These are phyloP conservation scores for Tauraco hartlaubi DNA, from an alignment of 2,797 vertebrate genomes.

Conservation along the genomic window DNA sequence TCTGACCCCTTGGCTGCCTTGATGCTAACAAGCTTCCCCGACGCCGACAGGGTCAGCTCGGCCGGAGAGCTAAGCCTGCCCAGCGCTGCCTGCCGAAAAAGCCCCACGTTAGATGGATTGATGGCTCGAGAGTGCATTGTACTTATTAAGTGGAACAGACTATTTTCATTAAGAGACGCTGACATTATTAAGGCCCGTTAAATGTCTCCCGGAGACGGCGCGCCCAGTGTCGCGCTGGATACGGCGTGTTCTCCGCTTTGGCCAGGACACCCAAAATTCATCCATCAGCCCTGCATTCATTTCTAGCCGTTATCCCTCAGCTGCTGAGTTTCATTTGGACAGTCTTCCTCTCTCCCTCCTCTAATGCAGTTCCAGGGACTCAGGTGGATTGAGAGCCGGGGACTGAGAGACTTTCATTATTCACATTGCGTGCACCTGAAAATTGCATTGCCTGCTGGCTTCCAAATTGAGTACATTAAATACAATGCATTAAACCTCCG, in stretches of 20 bases:
- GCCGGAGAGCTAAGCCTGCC: background rate
- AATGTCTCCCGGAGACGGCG: conserved; percentile 42
- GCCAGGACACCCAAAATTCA: background rate
- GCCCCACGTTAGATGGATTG: background rate
- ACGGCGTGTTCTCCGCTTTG: background rate
- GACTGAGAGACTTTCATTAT: background rate
- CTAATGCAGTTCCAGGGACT: conserved; percentile 28
- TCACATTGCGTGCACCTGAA: conserved; percentile 35
- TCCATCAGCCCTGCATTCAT: background rate
- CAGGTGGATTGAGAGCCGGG: conserved; percentile 13
- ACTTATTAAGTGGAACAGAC: conserved; percentile 66
- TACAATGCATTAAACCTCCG: conserved; percentile 20
- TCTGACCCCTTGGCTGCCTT: background rate
- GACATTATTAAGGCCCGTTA: conserved; percentile 53
- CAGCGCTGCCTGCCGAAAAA: background rate
- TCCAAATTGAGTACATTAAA: conserved; percentile 49
- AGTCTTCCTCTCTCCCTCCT: background rate
- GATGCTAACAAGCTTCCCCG: background rate
- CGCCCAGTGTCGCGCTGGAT: background rate
- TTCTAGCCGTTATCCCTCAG: background rate
- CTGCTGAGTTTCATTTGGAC: conserved; percentile 4
- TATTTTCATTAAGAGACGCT: conserved; percentile 68
- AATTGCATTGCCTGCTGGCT: conserved; percentile 37
- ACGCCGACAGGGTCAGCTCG: background rate
- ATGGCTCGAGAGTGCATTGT: conserved; percentile 23